Evolutionary conservation across 2,888 invertebrate species (phyloP).

Genomic region (Agrotis exclamationis): DNA sequence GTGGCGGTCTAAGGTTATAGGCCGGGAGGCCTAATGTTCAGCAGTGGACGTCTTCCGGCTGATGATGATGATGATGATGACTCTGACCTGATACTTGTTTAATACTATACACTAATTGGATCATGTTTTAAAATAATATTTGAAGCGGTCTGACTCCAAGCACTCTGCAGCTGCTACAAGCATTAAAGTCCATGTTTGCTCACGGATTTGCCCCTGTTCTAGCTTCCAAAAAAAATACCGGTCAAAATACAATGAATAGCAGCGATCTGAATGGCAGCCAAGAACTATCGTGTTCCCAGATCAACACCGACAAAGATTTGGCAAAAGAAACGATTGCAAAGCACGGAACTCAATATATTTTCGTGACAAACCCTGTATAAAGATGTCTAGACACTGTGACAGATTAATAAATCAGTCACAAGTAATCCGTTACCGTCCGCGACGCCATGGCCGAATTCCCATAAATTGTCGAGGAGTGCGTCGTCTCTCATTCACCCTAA

Average conservation of each 20-base stretch:
- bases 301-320: conserved; percentile 18
- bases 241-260: background rate
- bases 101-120: background rate
- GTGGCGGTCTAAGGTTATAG: no score
- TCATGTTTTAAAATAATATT: background rate
- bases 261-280: conserved; percentile 21
- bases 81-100: conserved; percentile 6
- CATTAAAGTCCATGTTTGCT: background rate
- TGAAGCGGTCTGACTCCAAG: no score
- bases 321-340: conserved; percentile 26
- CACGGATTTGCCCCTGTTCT: background rate
- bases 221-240: background rate
- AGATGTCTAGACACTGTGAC: conserved; percentile 46
- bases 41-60: no score
- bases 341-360: conserved; percentile 30
- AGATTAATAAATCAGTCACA: conserved; percentile 55
- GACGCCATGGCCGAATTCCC: conserved; percentile 37
- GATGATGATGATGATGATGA: no score
- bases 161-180: background rate
- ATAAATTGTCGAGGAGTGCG: conserved; percentile 50
- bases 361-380: conserved; percentile 25
- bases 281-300: background rate
- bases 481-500: conserved; percentile 27
- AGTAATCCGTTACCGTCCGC: conserved; percentile 32
- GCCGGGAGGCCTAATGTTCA: no score